Base-by-base conservation (phyloP, 2,797 vertebrate species). In the Peromyscus attwateri region DNA sequence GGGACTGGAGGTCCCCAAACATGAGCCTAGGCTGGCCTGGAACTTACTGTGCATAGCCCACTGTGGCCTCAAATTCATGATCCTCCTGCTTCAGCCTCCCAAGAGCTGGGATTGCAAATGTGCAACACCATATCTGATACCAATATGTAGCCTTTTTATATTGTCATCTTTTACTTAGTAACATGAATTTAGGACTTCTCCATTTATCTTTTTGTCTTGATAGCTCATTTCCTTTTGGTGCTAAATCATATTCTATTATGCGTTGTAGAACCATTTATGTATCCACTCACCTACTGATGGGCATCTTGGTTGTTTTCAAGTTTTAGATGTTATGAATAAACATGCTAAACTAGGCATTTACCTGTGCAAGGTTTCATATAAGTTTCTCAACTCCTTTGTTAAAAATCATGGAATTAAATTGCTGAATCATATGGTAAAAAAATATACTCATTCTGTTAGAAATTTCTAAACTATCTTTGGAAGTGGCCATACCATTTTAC, bases 301-400 rank as follows among this genome's bases (percentile, higher is more conserved):
- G 29, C 21, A 87, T 75, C 17, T 55, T 76, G 57, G 12, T 83
- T 60, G 37, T 9, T 83, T 83, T 77, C 60, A 76, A 66, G 68
- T 88, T 76, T 92, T 60, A 80, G 19, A 68, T 66, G 34, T 92
- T 76, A 31, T 77, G 16, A 60, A 70, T 92, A 89, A 81, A 92
- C n/a, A 27, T 68, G 68, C 11, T 43, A 79, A 77, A 29, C 27
- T 14, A 52, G 3, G 29, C 55, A 82, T 83, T 82, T 37, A 71
- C n/a, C 29, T 73, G 12, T 57, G 60, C 37, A 76, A 60, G 37
- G 37, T 82, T 95, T 95, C 66, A 70, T 83, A 66, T 60, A 49
- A 46, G 25, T 88, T 92, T 71, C 27, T 83, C 77, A 82, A 21
- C 40, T 68, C 23, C 31, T 95, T 89, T 57, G 57, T 10, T 75